Conservation (phyloP, 2,888 invertebrate species). For the Drosophila kuntzei region DNA sequence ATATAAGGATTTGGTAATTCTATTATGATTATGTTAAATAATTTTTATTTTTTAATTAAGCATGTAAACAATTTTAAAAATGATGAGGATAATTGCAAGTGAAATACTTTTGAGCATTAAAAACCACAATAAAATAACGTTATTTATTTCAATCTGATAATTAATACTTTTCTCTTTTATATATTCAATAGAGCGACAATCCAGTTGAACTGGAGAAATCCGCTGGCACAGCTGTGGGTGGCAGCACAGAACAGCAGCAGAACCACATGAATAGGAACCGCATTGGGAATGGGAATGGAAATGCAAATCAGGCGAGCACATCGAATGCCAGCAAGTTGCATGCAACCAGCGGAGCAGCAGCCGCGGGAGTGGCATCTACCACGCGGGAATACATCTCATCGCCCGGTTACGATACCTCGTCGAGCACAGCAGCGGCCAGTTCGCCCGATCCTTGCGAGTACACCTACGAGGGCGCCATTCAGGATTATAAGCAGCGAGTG, state of each 20-base stretch:
- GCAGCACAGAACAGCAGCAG: constrained; percentile 59
- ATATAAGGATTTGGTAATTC: too few species aligned
- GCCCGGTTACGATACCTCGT: constrained; percentile 89
- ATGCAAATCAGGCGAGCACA: constrained; percentile 43
- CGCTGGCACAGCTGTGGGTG: constrained; percentile 54
- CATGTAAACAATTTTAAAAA: too few species aligned
- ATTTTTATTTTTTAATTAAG: too few species aligned
- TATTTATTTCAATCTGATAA: background rate
- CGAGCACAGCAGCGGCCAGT: constrained; percentile 89
- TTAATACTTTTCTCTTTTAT: too few species aligned
- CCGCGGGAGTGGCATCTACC: constrained; percentile 44
- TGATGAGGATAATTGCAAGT: background rate
- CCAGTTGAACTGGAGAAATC: constrained; percentile 86
- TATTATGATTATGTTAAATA: too few species aligned
- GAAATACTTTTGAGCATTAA: background rate
- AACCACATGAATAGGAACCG: constrained; percentile 72
- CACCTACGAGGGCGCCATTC: constrained; percentile 94
- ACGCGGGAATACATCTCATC: constrained; percentile 84
- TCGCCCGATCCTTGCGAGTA: constrained; percentile 92
- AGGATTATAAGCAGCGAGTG: constrained; percentile 93
- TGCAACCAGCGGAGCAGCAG: constrained; percentile 26
- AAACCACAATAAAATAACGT: background rate
- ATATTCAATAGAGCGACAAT: constrained; percentile 87
- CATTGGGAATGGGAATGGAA: constrained; percentile 48
- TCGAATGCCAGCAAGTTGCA: constrained; percentile 43